phyloP scores from a whole-genome alignment of 2,113 vertebrate genomes.

The Rhinichthys klamathensis region DNA sequence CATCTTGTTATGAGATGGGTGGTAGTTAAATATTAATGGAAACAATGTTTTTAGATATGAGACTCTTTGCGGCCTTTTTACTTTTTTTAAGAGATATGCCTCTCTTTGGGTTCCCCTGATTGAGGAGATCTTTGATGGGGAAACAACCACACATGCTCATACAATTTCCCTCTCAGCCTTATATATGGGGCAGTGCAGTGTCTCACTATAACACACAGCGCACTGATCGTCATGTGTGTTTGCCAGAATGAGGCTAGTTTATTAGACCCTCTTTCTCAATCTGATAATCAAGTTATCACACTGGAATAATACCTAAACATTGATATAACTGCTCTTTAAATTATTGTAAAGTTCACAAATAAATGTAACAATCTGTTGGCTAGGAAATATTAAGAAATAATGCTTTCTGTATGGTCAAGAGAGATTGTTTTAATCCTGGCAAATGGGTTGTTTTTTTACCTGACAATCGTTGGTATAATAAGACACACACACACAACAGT shows the following conservation, averaged over 20 bases:
- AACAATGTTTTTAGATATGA: not conserved
- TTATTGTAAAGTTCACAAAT: not conserved
- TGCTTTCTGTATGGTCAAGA: not conserved
- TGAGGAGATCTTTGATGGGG: not conserved
- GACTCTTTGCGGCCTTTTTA: too few relatives aligned
- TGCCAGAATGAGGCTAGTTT: slow-evolving; percentile 10
- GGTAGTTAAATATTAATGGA: not conserved
- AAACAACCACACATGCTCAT: not conserved
- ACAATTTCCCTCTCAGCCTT: not conserved
- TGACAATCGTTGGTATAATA: not conserved
- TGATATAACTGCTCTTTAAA: not conserved
- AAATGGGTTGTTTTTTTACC: not conserved
- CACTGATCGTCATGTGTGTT: not conserved
- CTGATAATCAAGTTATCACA: not conserved
- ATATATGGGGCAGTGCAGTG: slow-evolving; percentile 10
- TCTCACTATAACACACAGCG: slow-evolving; percentile 17
- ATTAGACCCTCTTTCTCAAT: not conserved
- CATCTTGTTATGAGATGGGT: not conserved
- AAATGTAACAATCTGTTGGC: not conserved
- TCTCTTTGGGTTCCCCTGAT: not conserved
- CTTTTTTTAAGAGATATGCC: not conserved
- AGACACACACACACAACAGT: not conserved
- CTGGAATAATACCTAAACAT: not conserved
- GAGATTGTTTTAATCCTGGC: not conserved
- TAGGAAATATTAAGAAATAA: not conserved